phyloP scores from a whole-genome alignment of 2,113 vertebrate genomes.

The Lagopus muta region DNA sequence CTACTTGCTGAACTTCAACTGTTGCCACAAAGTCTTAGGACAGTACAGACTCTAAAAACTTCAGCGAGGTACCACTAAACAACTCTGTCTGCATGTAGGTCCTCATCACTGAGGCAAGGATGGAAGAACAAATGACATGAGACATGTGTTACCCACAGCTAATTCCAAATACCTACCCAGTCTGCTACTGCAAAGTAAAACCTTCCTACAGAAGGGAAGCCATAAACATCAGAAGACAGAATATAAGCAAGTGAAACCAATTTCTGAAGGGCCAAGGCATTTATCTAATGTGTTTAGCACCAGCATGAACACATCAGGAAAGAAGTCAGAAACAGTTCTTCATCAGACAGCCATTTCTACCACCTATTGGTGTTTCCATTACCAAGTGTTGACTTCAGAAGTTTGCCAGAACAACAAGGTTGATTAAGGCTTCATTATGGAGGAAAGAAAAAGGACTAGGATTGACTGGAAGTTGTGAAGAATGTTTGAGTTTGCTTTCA shows the following conservation, averaged over 20 bases:
- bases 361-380: neutral
- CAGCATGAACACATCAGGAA: rapidly evolving
- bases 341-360: neutral
- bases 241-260: neutral
- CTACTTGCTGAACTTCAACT: neutral
- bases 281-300: neutral
- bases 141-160: neutral
- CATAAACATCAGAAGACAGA: neutral
- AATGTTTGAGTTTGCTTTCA: neutral
- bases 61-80: neutral
- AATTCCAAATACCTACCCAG: neutral
- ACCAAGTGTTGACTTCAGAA: neutral
- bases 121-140: neutral
- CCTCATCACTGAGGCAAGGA: neutral
- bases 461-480: neutral
- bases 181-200: neutral
- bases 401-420: neutral
- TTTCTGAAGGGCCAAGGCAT: neutral
- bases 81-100: neutral
- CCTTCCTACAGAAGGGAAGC: neutral
- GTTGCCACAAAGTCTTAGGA: neutral
- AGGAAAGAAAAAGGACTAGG: neutral
- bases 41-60: neutral
- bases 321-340: neutral
- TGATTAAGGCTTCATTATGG: neutral